Evolutionary conservation across 2,797 vertebrate species (phyloP), one percentile per base, ranked within the genome.

Genomic region (Sciaenops ocellatus): DNA sequence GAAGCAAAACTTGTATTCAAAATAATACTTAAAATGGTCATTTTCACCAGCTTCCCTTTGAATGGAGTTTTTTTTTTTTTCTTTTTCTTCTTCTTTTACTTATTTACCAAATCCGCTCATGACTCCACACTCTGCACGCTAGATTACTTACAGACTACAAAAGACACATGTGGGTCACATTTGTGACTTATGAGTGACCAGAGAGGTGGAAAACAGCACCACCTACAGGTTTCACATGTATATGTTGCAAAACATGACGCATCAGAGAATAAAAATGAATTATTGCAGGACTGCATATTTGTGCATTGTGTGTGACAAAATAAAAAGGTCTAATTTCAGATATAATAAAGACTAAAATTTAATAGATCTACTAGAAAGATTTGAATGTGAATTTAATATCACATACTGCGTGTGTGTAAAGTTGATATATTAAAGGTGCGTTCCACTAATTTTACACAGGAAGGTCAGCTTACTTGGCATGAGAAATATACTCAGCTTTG

Each of bases 131-230:
- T 8, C 30, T 26, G 26, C 9, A 47, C 0, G 0, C 54, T 16
- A 30, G 24, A 55, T 47, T 44, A 55, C 10, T 6, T 9, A 55
- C 51, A 22, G 12, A 13, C 5, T 42, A 55, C 24, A 15, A 24
- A 28, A 61, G 28, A 72, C 56, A 44, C n/a, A 24, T 12, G 10
- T 38, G 51, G 28, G 50, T 63, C 67, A 64, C 48, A 52, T 64
- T 63, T 52, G 46, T 48, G n/a, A 62, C 54, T 51, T 30, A 51
- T 7, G 3, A 41, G 48, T 22, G 54, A 24, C 30, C 0, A 1
- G 11, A 54, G 18, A 73, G 24, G 42, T 17, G 41, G 15, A 56
- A n/a, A 75, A 67, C 62, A 71, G 38, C 28, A n/a, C 47, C 66
- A 34, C 24, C 70, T 18, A 7, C 22, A 42, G 28, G 59, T 2